These are phyloP conservation scores for Caenorhabditis angaria DNA, from an alignment of 2,888 invertebrate species.

Conservation along the genomic window DNA sequence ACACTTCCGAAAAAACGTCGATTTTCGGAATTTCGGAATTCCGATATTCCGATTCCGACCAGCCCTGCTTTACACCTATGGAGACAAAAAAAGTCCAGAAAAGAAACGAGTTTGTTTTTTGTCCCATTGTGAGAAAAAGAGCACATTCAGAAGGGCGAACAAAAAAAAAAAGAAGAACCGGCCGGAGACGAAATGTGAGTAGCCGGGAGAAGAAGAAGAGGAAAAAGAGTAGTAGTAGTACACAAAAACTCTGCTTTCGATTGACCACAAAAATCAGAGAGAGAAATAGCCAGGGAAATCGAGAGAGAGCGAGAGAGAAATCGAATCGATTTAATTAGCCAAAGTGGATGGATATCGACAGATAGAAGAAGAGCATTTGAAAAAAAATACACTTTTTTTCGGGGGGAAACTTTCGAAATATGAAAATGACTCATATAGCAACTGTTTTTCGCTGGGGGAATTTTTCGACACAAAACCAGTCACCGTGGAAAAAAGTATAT, in stretches of 20 bases:
- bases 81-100: constrained; percentile 1
- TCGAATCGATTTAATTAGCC: not conserved
- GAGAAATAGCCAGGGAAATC: constrained; percentile 17
- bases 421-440: not conserved
- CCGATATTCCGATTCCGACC: not conserved
- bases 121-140: not conserved
- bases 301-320: not conserved
- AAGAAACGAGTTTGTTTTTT: not conserved
- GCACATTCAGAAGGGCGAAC: no score
- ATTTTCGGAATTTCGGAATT: no score
- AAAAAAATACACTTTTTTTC: no score
- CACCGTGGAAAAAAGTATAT: not conserved
- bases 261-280: constrained; percentile 2
- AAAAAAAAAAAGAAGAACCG: not conserved
- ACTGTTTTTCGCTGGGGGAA: not conserved
- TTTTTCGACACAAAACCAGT: not conserved
- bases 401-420: no score
- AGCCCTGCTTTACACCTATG: not conserved
- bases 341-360: not conserved
- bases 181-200: not conserved
- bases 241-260: constrained; percentile 10
- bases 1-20: no score
- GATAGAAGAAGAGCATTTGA: not conserved
- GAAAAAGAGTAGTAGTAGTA: constrained; percentile 15
- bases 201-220: constrained; percentile 6